These are phyloP conservation scores for Pantala flavescens DNA, from an alignment of 1,140 invertebrate species.

Conservation along the genomic window DNA sequence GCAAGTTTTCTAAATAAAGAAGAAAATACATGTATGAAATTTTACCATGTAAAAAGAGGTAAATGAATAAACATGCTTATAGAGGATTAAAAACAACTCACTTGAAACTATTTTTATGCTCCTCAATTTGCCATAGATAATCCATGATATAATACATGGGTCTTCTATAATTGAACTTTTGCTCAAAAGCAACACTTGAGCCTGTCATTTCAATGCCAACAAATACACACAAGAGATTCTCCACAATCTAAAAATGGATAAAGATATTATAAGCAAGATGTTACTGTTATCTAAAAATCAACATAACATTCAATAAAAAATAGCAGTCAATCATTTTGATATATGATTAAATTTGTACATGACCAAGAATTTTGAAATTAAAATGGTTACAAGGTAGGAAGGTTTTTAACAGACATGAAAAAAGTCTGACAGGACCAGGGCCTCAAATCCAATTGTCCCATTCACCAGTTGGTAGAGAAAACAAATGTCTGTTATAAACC, in stretches of 20 bases:
- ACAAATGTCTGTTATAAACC: too few relatives aligned
- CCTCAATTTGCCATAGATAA: conserved; percentile 75
- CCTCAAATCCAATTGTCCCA: too few relatives aligned
- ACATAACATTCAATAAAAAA: conserved; percentile 17
- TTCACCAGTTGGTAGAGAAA: too few relatives aligned
- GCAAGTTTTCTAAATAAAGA: conserved; percentile 52
- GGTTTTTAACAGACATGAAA: too few relatives aligned
- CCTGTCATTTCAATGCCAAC: conserved; percentile 96
- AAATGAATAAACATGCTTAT: conserved; percentile 15
- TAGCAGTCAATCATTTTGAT: too few relatives aligned
- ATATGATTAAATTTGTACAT: too few relatives aligned
- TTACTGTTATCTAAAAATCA: background rate
- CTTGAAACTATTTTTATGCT: conserved; percentile 65
- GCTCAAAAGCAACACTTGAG: conserved; percentile 89
- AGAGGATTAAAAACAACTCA: conserved; percentile 34
- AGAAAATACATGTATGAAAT: conserved; percentile 13
- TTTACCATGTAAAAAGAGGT: conserved; percentile 15
- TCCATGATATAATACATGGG: conserved; percentile 92
- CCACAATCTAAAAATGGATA: conserved; percentile 46
- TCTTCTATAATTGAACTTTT: conserved; percentile 92
- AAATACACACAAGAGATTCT: conserved; percentile 77
- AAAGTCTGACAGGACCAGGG: too few relatives aligned
- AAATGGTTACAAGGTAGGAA: too few relatives aligned
- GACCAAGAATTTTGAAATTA: too few relatives aligned
- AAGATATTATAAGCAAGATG: background rate